Conservation (phyloP, 2,888 invertebrate species). For the Julus scanicus region DNA sequence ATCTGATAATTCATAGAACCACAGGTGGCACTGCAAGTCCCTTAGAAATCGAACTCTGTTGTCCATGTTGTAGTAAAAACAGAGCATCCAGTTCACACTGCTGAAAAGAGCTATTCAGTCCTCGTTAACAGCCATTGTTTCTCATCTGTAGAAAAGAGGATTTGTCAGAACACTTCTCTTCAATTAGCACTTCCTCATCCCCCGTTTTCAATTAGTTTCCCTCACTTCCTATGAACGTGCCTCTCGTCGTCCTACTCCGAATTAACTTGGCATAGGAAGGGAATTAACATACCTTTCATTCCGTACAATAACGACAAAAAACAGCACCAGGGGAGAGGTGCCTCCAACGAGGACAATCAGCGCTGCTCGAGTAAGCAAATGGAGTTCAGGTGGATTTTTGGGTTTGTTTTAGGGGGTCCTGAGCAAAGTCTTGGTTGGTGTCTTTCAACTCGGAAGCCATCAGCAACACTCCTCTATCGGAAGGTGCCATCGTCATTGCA, state of each 20-base stretch:
- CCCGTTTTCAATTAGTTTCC: background rate
- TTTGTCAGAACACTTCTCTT: slow-evolving; percentile 20
- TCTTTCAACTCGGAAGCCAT: slow-evolving; percentile 8
- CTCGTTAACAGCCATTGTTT: slow-evolving; percentile 19
- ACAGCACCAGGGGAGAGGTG: slow-evolving; percentile 25
- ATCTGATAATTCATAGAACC: no score
- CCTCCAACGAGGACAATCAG: background rate
- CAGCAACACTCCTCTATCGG: background rate
- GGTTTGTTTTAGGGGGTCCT: slow-evolving; percentile 30
- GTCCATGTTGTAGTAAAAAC: no score
- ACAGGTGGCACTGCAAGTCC: no score
- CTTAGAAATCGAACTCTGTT: no score
- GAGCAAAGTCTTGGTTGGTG: background rate
- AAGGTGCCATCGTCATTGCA: background rate
- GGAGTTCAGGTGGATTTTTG: background rate
- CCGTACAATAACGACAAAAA: slow-evolving; percentile 27
- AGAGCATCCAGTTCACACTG: no score
- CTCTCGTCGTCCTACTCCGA: background rate
- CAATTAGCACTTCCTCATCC: slow-evolving; percentile 36
- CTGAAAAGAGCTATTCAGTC: background rate
- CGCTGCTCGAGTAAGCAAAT: slow-evolving; percentile 7
- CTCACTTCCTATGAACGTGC: background rate
- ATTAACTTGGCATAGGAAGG: background rate
- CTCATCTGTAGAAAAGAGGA: background rate
- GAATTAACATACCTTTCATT: slow-evolving; percentile 30